A percentile compares a stretch with the other conserved stretches of the same genome.
Evolutionary conservation across 2,797 vertebrate species (phyloP).

Genomic region (Oreochromis grahami): DNA sequence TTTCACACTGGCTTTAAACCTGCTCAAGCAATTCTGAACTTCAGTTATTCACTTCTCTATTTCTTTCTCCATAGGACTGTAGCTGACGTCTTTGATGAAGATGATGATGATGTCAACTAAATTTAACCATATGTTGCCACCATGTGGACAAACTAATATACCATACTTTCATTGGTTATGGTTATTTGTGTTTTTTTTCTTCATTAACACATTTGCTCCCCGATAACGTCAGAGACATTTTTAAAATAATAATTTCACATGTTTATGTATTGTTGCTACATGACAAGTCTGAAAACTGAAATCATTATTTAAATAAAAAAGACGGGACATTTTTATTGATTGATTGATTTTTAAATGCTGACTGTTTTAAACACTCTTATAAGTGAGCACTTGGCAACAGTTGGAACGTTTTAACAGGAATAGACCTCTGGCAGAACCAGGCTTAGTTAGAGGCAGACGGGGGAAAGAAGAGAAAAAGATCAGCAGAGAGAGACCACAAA

Average conservation of each 20-base stretch:
- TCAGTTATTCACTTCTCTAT: background rate
- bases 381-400: background rate
- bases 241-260: slow-evolving; percentile 48
- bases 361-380: background rate
- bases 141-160: slow-evolving; percentile 65
- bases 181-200: background rate
- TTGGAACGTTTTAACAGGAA: background rate
- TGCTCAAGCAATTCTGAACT: background rate
- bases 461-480: background rate
- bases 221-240: slow-evolving; percentile 27
- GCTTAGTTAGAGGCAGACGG: background rate
- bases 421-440: background rate
- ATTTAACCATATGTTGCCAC: slow-evolving; percentile 60
- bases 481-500: background rate
- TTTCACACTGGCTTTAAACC: background rate
- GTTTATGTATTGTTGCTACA: slow-evolving; percentile 53
- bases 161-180: slow-evolving; percentile 48
- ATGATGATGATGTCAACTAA: slow-evolving; percentile 64
- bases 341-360: background rate
- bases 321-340: slow-evolving; percentile 47
- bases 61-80: slow-evolving; percentile 69
- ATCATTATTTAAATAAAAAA: slow-evolving; percentile 61
- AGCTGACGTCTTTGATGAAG: slow-evolving; percentile 76
- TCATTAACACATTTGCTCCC: slow-evolving; percentile 8
- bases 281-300: slow-evolving; percentile 12